phyloP scores from a whole-genome alignment of 2,888 invertebrate genomes.

The Tipula helvola region DNA sequence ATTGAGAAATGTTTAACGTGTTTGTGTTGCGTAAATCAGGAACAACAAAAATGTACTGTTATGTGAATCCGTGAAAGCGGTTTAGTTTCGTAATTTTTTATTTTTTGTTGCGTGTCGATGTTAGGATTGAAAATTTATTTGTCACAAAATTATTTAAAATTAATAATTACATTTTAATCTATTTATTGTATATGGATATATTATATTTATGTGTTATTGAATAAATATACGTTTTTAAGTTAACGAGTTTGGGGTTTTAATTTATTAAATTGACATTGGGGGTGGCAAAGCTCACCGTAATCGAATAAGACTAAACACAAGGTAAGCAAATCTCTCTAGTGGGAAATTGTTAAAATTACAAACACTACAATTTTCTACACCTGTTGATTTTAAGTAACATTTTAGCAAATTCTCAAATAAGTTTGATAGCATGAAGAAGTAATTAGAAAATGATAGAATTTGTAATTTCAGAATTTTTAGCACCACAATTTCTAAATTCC shows the following conservation, averaged over 20 bases:
- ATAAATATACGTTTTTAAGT: neutral
- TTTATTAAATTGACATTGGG: neutral
- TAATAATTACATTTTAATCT: neutral
- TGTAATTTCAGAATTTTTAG: too few species aligned
- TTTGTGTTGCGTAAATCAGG: neutral
- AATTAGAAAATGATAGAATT: too few species aligned
- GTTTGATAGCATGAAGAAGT: too few species aligned
- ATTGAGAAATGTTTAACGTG: conserved; percentile 19
- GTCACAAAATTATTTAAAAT: neutral
- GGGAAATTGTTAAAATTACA: too few species aligned
- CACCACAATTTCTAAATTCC: too few species aligned
- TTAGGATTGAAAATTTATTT: neutral
- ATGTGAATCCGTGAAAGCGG: neutral
- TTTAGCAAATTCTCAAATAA: too few species aligned
- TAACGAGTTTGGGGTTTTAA: neutral
- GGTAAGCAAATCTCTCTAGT: too few species aligned
- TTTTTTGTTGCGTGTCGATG: neutral
- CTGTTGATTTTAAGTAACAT: too few species aligned
- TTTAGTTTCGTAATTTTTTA: neutral
- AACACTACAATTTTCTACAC: too few species aligned
- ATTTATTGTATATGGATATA: neutral
- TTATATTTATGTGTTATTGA: neutral
- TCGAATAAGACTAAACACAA: too few species aligned
- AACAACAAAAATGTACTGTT: neutral
- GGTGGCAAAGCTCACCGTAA: too few species aligned